Evolutionary conservation across 2,113 vertebrate species (phyloP), one percentile per base, ranked within the genome.

Genomic region (Pseudorectes ferrugineus): DNA sequence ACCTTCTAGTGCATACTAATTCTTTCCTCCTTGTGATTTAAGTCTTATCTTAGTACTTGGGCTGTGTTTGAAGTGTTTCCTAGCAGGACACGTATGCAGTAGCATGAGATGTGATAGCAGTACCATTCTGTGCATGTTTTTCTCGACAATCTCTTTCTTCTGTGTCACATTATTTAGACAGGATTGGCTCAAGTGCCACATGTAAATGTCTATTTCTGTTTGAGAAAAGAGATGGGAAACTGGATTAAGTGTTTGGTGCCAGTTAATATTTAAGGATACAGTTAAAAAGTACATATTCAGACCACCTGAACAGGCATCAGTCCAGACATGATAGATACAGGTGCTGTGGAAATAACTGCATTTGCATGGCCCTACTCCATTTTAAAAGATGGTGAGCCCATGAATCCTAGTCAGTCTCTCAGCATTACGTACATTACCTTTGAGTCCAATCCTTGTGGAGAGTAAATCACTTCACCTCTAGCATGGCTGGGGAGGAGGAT

Each of bases 371-470:
- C 24, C 11, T n/a, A 3, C 29, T 72, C 23, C 5, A 22, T n/a
- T 91, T 63, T 70, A n/a, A 36, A 66, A 61, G 68, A 12, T 2
- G 23, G 6, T 10, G 28, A 74, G 22, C 20, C 28, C 1, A 1
- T 43, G 24, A 40, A 33, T 80, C 45, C 40, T 48, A 35, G 14
- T 55, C 13, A 8, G 14, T 35, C 24, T 91, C 24, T 36, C 45
- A 48, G 25, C 20, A 28, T 51, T 66, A 35, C 3, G 14, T 57
- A 9, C 17, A 9, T 55, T 26, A 35, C 29, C 40, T 85, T 61
- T 0, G 0, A 58, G 46, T 62, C 24, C 14, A 38, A 0, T 62
- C 17, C 33, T 52, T 58, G 26, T 14, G 24, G 35, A 11, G 36
- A 42, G 14, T 36, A 19, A 63, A 63, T 54, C 12, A 3, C 7